Percentiles rank a stretch among this genome's conserved stretches.
Evolutionary conservation across 2,113 vertebrate species (phyloP).

Genomic region (Heptranchias perlo): DNA sequence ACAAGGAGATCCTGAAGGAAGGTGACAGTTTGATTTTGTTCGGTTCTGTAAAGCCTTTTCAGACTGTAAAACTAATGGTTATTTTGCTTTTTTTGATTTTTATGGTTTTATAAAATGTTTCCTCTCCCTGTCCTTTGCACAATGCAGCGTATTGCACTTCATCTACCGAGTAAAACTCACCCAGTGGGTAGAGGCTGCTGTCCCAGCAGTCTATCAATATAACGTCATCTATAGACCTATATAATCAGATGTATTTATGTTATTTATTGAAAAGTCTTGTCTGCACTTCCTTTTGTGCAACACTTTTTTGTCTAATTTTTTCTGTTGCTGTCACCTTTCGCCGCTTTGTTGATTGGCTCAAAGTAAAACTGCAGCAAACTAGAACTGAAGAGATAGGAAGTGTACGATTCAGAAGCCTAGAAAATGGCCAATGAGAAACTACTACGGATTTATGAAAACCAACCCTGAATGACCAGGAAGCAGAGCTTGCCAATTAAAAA

Average conservation of each 20-base stretch:
- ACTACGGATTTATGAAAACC: neutral
- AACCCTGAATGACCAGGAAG: neutral
- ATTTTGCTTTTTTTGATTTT: no score
- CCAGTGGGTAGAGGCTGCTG: neutral
- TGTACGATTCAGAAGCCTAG: neutral
- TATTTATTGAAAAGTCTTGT: neutral
- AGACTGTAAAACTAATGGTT: neutral
- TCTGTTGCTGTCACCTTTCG: neutral
- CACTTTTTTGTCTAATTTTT: neutral
- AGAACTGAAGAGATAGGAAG: neutral
- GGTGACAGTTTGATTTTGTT: constrained; percentile 53
- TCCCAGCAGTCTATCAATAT: neutral
- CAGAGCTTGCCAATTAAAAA: neutral
- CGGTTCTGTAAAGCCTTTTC: neutral
- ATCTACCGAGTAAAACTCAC: neutral
- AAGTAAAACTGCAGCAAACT: neutral
- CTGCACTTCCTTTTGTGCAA: neutral
- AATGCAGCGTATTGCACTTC: neutral
- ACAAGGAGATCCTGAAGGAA: constrained; percentile 85
- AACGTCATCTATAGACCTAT: neutral
- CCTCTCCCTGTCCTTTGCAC: neutral
- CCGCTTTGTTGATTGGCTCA: neutral
- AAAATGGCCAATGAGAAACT: neutral
- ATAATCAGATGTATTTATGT: neutral
- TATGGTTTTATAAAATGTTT: neutral